phyloP scores from a whole-genome alignment of 2,113 vertebrate species.

The Ameiurus melas region DNA sequence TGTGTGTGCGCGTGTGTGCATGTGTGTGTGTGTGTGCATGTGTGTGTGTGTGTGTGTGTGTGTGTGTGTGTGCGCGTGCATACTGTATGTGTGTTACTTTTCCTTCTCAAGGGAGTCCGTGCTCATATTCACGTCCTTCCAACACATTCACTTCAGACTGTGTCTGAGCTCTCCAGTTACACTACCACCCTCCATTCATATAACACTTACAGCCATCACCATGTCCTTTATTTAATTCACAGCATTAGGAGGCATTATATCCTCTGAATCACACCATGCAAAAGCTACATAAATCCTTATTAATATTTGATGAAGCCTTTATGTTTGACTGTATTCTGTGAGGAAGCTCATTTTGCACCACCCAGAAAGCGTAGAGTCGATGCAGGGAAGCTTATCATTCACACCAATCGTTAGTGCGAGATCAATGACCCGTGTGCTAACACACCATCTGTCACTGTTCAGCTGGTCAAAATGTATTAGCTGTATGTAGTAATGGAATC shows the following conservation, averaged over 20 bases:
- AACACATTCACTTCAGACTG: conserved; percentile 27
- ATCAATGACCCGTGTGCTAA: conserved; percentile 13
- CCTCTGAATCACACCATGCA: conserved; percentile 2
- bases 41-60: not conserved
- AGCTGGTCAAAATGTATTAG: conserved; percentile 27
- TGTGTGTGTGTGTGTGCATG: not conserved
- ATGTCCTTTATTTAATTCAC: conserved; percentile 6
- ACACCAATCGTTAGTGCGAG: conserved; percentile 43
- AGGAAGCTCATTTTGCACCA: not conserved
- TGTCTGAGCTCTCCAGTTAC: conserved; percentile 28
- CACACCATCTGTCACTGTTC: conserved; percentile 12
- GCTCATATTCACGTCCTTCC: conserved; percentile 41
- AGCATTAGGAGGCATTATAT: conserved; percentile 5
- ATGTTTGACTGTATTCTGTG: not conserved
- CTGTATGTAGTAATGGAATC: conserved; percentile 18
- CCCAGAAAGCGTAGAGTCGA: conserved; percentile 10
- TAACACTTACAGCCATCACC: conserved; percentile 18
- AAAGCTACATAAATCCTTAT: conserved; percentile 12
- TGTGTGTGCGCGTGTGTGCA: not conserved
- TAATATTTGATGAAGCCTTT: conserved; percentile 28
- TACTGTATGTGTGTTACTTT: conserved; percentile 26
- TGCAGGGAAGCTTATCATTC: conserved; percentile 33
- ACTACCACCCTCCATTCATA: conserved; percentile 13
- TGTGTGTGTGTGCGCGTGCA: conserved; percentile 14
- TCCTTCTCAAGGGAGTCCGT: conserved; percentile 29